Evolutionary conservation across 2,888 invertebrate genomes (phyloP).

Genomic region (Agrochola lychnidis): DNA sequence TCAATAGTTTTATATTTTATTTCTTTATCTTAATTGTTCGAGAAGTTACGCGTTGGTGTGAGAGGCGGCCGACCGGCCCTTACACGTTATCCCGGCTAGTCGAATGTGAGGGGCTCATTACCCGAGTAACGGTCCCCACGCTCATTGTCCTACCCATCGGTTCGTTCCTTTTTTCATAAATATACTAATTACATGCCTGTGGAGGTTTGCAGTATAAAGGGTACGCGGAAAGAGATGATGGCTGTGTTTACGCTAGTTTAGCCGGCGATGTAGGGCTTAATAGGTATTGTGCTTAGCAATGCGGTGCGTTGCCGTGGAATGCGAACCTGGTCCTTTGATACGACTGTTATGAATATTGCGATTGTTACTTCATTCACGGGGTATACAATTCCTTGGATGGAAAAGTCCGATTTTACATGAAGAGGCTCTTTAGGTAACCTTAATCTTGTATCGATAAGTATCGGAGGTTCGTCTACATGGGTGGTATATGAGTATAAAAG

Average conservation of each 20-base stretch:
- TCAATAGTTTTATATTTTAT: not conserved
- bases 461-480: not conserved
- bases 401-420: conserved; percentile 1
- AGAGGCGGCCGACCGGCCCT: conserved; percentile 65
- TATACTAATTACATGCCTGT: conserved; percentile 68
- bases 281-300: conserved; percentile 54
- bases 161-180: conserved; percentile 68
- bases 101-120: conserved; percentile 75
- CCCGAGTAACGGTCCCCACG: conserved; percentile 70
- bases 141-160: conserved; percentile 70
- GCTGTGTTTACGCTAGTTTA: conserved; percentile 54
- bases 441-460: not conserved
- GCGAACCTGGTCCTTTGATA: conserved; percentile 54
- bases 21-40: not conserved
- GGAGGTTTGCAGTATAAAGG: conserved; percentile 55
- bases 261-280: conserved; percentile 41
- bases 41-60: conserved; percentile 67
- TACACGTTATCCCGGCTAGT: conserved; percentile 71
- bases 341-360: conserved; percentile 51
- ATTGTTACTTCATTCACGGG: conserved; percentile 51
- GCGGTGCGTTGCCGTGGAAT: conserved; percentile 47
- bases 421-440: conserved; percentile 3
- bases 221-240: conserved; percentile 53
- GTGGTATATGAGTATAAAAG: not conserved
- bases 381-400: conserved; percentile 32